A percentile compares a stretch with the other conserved stretches of the same genome.
These are phyloP conservation scores for Ophioninae sp. DNA, from an alignment of 2,888 invertebrate genomes.

Conservation along the genomic window DNA sequence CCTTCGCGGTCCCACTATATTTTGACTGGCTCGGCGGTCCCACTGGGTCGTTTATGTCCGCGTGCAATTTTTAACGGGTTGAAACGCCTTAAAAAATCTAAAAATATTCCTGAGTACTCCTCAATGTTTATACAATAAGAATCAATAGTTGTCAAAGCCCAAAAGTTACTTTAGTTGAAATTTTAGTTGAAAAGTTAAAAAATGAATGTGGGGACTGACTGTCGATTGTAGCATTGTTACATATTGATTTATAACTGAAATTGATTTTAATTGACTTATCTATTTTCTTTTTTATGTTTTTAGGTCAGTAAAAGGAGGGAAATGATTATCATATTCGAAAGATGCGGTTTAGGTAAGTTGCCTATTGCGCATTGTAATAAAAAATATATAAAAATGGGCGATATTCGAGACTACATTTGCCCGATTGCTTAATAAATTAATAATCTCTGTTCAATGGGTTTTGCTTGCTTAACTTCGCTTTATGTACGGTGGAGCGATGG, in stretches of 20 bases:
- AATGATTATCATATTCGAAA: background rate
- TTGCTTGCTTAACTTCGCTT: constrained; percentile 39
- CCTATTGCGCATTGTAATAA: background rate
- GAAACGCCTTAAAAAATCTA: no score
- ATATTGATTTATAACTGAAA: background rate
- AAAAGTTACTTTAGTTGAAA: no score
- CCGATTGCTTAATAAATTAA: constrained; percentile 14
- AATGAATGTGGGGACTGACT: no score
- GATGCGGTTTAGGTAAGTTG: background rate
- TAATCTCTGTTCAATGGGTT: constrained; percentile 30
- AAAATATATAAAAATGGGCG: constrained; percentile 12
- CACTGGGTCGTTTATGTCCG: no score
- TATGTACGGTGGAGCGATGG: constrained; percentile 31
- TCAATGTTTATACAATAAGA: no score
- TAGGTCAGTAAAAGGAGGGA: background rate
- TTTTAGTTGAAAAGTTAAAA: no score
- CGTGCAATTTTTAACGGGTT: no score
- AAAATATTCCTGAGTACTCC: no score
- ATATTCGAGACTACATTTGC: constrained; percentile 6
- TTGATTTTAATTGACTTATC: constrained; percentile 1
- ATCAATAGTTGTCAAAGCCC: no score
- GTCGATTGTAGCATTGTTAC: no score
- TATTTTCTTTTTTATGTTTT: background rate
- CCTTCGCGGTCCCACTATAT: constrained; percentile 38
- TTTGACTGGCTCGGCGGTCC: constrained; percentile 28